These are phyloP conservation scores for Aplochiton taeniatus DNA, from an alignment of 2,797 vertebrate species.

Conservation along the genomic window DNA sequence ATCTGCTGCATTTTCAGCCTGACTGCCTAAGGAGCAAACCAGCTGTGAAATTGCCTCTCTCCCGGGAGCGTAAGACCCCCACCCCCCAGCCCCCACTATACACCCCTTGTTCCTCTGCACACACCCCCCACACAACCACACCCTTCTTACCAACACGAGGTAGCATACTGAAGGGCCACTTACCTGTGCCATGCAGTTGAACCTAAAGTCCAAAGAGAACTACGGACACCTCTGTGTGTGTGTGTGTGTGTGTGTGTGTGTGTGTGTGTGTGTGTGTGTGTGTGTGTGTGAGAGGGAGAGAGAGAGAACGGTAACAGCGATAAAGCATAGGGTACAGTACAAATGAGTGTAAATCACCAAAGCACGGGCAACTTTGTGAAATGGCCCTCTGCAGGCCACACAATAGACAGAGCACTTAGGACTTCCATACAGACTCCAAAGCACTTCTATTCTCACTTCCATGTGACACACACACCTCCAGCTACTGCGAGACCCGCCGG, in stretches of 20 bases:
- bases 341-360: conserved; percentile 55
- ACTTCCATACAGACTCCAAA: conserved; percentile 49
- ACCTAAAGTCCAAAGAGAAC: conserved; percentile 72
- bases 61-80: conserved; percentile 84
- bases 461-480: not conserved
- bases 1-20: conserved; percentile 99
- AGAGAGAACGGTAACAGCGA: conserved; percentile 68
- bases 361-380: conserved; percentile 40
- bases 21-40: conserved; percentile 99
- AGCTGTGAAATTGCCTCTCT: conserved; percentile 99
- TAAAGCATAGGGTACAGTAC: conserved; percentile 30
- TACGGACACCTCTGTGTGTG: conserved; percentile 68
- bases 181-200: conserved; percentile 81
- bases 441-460: conserved; percentile 16
- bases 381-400: conserved; percentile 22
- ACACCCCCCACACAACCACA: conserved; percentile 83
- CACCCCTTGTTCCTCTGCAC: conserved; percentile 87
- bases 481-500: no score
- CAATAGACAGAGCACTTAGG: conserved; percentile 59
- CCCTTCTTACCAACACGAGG: conserved; percentile 71
- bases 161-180: conserved; percentile 80
- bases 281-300: no score
- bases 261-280: not conserved
- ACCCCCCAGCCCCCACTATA: conserved; percentile 82
- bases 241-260: not conserved